Conservation (phyloP, 1,140 invertebrate species). For the Sogatella furcifera region DNA sequence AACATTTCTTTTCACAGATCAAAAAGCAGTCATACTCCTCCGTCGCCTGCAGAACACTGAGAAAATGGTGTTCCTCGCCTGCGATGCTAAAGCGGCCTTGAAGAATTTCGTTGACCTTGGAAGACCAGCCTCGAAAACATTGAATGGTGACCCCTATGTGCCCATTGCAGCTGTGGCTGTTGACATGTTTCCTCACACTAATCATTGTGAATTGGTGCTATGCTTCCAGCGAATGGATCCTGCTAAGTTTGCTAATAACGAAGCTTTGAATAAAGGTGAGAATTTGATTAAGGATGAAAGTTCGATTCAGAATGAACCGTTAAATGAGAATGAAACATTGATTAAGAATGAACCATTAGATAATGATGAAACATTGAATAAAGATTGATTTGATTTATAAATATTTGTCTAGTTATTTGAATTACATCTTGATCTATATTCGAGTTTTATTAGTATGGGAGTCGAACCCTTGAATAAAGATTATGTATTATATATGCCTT, state of each 20-base stretch:
- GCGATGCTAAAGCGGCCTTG: constrained; percentile 72
- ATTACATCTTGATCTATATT: no score
- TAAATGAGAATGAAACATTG: no score
- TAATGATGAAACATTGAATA: no score
- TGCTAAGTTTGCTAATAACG: not conserved
- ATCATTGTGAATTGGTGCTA: constrained; percentile 78
- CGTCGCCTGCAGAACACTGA: constrained; percentile 63
- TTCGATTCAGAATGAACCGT: no score
- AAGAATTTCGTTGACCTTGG: constrained; percentile 86
- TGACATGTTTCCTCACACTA: constrained; percentile 90
- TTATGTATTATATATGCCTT: no score
- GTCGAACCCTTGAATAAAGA: no score
- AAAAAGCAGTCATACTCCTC: constrained; percentile 64
- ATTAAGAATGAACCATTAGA: no score
- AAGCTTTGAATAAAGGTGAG: not conserved
- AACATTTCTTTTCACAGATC: constrained; percentile 44
- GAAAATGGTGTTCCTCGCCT: constrained; percentile 82
- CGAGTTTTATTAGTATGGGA: no score
- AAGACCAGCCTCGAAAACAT: constrained; percentile 66
- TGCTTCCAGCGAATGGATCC: constrained; percentile 55
- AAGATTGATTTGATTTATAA: no score
- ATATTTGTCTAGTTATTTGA: no score
- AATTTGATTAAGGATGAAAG: no score
- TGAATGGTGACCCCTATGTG: constrained; percentile 68
- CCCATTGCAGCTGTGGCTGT: constrained; percentile 72